Percentiles rank a stretch among this genome's conserved stretches.
phyloP scores from a whole-genome alignment of 1,140 invertebrate genomes.

The Drosophila miranda region DNA sequence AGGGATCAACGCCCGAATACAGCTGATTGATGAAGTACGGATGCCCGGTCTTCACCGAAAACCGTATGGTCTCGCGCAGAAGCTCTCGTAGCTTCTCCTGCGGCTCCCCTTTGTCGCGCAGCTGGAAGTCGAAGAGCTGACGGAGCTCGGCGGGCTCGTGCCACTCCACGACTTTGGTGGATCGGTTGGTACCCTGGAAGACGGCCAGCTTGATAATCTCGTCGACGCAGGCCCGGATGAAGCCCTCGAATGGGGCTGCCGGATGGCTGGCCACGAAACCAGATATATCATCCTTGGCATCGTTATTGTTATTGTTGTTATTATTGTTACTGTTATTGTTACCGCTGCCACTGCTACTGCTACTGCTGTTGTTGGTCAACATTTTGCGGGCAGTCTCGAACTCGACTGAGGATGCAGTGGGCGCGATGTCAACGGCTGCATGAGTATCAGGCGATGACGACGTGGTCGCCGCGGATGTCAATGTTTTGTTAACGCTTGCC shows the following conservation, averaged over 20 bases:
- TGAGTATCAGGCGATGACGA: slow-evolving; percentile 55
- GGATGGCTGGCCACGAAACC: slow-evolving; percentile 71
- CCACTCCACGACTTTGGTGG: slow-evolving; percentile 90
- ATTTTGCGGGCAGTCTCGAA: slow-evolving; percentile 59
- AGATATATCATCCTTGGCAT: slow-evolving; percentile 42
- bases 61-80: slow-evolving; percentile 87
- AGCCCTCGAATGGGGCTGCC: slow-evolving; percentile 86
- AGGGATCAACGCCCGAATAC: slow-evolving; percentile 93
- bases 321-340: slow-evolving; percentile 14
- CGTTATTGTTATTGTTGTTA: slow-evolving; percentile 37
- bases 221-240: slow-evolving; percentile 87
- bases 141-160: slow-evolving; percentile 87
- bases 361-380: slow-evolving; percentile 29
- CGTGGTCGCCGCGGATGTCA: slow-evolving; percentile 42
- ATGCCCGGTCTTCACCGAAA: slow-evolving; percentile 94
- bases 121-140: slow-evolving; percentile 86
- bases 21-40: slow-evolving; percentile 94
- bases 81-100: slow-evolving; percentile 87
- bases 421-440: too few species aligned
- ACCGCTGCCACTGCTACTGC: slow-evolving; percentile 18
- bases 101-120: slow-evolving; percentile 84
- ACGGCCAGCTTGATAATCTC: slow-evolving; percentile 89
- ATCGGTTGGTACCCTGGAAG: slow-evolving; percentile 88
- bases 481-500: slow-evolving; percentile 55
- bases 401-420: slow-evolving; percentile 25